phyloP scores from a whole-genome alignment of 2,888 invertebrate genomes.

The Argynnis bischoffii region DNA sequence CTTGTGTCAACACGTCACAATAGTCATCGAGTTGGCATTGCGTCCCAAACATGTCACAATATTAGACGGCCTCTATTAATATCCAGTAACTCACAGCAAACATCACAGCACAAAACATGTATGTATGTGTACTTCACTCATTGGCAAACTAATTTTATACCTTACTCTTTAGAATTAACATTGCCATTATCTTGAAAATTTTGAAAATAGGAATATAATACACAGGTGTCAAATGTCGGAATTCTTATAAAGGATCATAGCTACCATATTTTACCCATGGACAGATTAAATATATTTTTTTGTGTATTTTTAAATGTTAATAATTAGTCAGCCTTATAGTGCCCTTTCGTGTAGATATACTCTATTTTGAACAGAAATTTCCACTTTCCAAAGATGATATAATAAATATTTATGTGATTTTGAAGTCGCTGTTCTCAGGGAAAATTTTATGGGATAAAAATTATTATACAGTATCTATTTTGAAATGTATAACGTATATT shows the following conservation, averaged over 20 bases:
- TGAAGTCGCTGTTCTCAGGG: too few relatives aligned
- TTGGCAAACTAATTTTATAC: neutral
- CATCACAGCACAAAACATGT: constrained; percentile 17
- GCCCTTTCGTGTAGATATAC: too few relatives aligned
- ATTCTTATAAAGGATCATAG: constrained; percentile 37
- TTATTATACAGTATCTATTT: too few relatives aligned
- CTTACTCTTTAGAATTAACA: constrained; percentile 18
- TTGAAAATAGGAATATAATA: constrained; percentile 34
- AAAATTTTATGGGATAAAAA: too few relatives aligned
- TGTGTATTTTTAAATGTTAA: neutral
- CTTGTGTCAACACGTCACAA: constrained; percentile 19
- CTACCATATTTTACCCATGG: constrained; percentile 3
- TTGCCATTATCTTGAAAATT: constrained; percentile 19
- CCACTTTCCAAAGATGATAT: too few relatives aligned
- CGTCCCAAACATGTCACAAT: constrained; percentile 35
- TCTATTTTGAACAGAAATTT: too few relatives aligned
- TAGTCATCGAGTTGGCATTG: constrained; percentile 25
- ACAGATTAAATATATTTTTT: neutral
- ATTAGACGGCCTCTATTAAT: constrained; percentile 19
- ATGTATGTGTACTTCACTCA: constrained; percentile 30
- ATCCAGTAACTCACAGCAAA: constrained; percentile 13
- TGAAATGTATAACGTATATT: too few relatives aligned
- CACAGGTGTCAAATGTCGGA: constrained; percentile 52
- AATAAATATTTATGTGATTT: too few relatives aligned
- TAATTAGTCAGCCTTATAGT: too few relatives aligned